Percentiles rank a stretch among this genome's conserved stretches.
Conservation (phyloP, 2,888 invertebrate species). For the Oxystoma pomonae region DNA sequence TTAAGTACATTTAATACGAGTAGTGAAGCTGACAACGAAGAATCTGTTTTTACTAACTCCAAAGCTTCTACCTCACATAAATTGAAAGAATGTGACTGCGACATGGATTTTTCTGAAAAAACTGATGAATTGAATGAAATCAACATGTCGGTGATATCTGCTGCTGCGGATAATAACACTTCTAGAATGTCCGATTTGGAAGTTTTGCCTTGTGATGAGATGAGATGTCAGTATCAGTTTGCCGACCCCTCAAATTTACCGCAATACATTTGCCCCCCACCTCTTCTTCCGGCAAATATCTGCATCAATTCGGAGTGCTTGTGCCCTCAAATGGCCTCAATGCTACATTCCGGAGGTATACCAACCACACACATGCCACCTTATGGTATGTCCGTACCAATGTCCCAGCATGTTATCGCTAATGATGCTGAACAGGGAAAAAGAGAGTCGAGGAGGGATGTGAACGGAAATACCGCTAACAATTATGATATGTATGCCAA, state of each 20-base stretch:
- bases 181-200: slow-evolving; percentile 6
- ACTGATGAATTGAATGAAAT: slow-evolving; percentile 5
- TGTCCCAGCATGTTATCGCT: background rate
- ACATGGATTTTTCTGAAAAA: slow-evolving; percentile 8
- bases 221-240: background rate
- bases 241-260: background rate
- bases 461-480: background rate
- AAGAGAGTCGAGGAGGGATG: background rate
- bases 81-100: slow-evolving; percentile 7
- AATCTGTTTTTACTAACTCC: slow-evolving; percentile 25
- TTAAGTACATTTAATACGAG: slow-evolving; percentile 26
- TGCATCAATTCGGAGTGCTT: slow-evolving; percentile 30
- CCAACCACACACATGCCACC: background rate
- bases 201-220: background rate
- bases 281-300: slow-evolving; percentile 27
- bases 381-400: background rate
- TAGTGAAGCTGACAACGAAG: slow-evolving; percentile 32
- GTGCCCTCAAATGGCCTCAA: slow-evolving; percentile 30
- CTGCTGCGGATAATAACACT: slow-evolving; percentile 16
- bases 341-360: slow-evolving; percentile 20
- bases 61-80: slow-evolving; percentile 12
- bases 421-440: background rate
- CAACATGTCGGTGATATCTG: slow-evolving; percentile 12
- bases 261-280: slow-evolving; percentile 30
- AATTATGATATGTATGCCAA: background rate